Base-by-base conservation (phyloP, 1,140 invertebrate genomes). In the Rhyacophila brunnea region DNA sequence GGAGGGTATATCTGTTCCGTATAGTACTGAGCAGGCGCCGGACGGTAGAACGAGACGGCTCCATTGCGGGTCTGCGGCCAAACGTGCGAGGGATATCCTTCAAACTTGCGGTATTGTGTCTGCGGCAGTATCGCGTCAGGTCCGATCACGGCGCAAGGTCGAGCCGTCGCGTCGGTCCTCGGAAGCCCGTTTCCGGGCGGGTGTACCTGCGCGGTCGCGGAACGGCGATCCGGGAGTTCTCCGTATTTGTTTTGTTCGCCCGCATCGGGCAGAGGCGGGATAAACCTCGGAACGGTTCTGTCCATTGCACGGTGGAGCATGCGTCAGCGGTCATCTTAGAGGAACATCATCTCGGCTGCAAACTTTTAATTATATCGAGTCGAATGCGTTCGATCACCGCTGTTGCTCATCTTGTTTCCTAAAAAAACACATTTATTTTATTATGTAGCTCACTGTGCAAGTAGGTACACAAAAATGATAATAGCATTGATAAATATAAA, bases 61-160 rank as follows among this genome's bases (percentile, higher is more conserved):
- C 47, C 20, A 1, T 38, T 28, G 70, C 48, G 73, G 72, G 47
- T 59, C 15, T 57, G 66, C 68, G 42, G 71, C 73, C 47, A 68
- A 35, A 58, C 65, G 3, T 48, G 58, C 10, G 50, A 20, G 9
- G 49, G 35, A 15, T 44, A 56, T 6, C 62, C 64, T 56, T 74
- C 71, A 36, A 54, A 64, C 10, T 62, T 46, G 35, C 64, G 60
- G 42, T 66, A 63, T n/a, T n/a, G n/a, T n/a, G n/a, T n/a, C 42
- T 68, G 70, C 11, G 74, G 72, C 20, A 71, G 47, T 19, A 74
- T 68, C 55, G 73, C 63, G 54, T 78, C 75, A 6, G 77, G 77
- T 6, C 76, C 76, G 62, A 79, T 78, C 57, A 79, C 74, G 53
- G 76, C 76, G 62, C 77, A 80, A 48, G 77, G 77, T 43, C 77